A percentile compares a stretch with the other conserved stretches of the same genome.
Evolutionary conservation across 2,797 vertebrate genomes (phyloP).

Genomic region (Lutjanus argentimaculatus): DNA sequence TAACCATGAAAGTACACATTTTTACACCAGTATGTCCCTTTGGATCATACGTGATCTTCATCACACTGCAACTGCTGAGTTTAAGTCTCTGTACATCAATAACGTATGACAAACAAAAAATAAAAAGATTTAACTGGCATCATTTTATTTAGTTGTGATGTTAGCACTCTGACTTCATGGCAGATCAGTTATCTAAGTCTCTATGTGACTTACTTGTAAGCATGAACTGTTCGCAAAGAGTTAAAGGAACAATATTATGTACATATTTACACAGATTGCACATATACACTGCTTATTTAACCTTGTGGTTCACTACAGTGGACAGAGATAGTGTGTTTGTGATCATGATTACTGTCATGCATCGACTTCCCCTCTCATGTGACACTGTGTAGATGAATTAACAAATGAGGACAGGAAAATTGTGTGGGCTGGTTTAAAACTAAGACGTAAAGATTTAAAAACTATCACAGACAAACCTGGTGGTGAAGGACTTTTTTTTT

Average conservation of each 20-base stretch:
- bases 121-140: no score
- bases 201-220: background rate
- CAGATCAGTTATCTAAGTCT: background rate
- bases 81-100: background rate
- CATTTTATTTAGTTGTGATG: background rate
- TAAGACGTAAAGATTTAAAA: background rate
- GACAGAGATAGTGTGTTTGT: constrained; percentile 5
- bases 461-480: background rate
- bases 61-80: background rate
- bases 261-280: constrained; percentile 8
- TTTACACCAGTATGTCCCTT: background rate
- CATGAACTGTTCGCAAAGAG: background rate
- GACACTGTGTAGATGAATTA: background rate
- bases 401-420: background rate
- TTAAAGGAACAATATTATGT: background rate
- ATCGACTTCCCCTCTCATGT: constrained; percentile 1
- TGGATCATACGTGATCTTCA: background rate
- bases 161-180: background rate
- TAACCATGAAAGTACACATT: constrained; percentile 28
- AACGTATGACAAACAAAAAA: no score
- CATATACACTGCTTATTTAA: background rate
- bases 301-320: background rate
- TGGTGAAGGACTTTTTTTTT: background rate
- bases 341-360: constrained; percentile 2
- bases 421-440: background rate